Percentiles rank a stretch among this genome's conserved stretches.
These are phyloP conservation scores for Dexiosoma caninum DNA, from an alignment of 2,888 invertebrate genomes.

Conservation along the genomic window DNA sequence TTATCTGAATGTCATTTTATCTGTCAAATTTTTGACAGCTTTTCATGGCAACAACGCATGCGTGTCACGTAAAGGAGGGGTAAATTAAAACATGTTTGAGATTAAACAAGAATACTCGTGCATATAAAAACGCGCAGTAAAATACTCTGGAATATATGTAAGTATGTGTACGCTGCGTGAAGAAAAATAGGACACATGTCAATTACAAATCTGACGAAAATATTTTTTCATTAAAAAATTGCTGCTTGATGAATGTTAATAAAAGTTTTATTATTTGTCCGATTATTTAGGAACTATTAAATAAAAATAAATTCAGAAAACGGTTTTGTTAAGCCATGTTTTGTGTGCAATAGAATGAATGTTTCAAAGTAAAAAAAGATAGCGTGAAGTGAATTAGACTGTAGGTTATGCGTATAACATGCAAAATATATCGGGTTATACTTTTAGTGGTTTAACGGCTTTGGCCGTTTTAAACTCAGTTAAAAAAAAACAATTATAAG, in stretches of 20 bases:
- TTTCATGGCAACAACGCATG: constrained; percentile 46
- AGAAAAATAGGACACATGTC: constrained; percentile 19
- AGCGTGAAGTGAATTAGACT: background rate
- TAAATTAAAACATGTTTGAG: constrained; percentile 1
- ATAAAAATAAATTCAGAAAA: background rate
- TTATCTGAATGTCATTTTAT: constrained; percentile 38
- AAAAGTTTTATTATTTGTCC: background rate
- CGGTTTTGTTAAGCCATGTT: background rate
- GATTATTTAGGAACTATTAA: background rate
- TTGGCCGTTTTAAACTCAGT: no score
- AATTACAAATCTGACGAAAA: no score
- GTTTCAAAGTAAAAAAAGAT: background rate
- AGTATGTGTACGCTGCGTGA: constrained; percentile 9
- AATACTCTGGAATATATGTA: background rate
- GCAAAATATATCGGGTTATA: no score
- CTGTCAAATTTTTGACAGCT: constrained; percentile 54
- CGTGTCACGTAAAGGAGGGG: constrained; percentile 27
- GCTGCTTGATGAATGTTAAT: background rate
- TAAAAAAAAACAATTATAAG: no score
- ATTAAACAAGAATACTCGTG: background rate
- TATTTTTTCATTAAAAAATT: no score
- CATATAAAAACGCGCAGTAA: background rate
- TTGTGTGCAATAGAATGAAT: background rate
- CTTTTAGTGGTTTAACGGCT: no score
- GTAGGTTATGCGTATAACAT: no score